Evolutionary conservation across 2,113 vertebrate genomes (phyloP).

Genomic region (Petroica traversi): DNA sequence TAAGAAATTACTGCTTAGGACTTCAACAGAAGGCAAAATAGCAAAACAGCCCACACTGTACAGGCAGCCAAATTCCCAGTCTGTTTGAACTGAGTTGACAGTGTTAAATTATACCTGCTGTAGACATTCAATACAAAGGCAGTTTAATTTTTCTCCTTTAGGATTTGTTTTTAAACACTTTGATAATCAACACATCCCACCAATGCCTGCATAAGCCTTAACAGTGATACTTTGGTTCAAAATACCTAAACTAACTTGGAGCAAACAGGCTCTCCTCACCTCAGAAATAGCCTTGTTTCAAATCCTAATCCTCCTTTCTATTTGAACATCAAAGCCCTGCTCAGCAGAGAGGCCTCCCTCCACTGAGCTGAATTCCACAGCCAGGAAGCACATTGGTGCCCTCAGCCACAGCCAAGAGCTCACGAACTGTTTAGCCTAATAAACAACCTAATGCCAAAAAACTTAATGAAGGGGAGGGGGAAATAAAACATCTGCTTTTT

Average conservation of each 20-base stretch:
- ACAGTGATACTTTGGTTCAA: neutral
- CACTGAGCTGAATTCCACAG: neutral
- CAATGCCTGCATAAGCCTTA: neutral
- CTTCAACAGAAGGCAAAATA: slow-evolving; percentile 23
- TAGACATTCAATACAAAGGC: neutral
- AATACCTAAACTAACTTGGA: neutral
- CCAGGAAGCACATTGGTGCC: neutral
- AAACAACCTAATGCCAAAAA: neutral
- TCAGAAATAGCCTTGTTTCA: neutral
- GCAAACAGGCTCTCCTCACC: neutral
- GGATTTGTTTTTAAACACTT: slow-evolving; percentile 5
- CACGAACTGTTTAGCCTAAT: neutral
- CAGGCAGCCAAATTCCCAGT: slow-evolving; percentile 12
- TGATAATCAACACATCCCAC: neutral
- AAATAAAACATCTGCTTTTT: neutral
- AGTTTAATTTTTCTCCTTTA: neutral
- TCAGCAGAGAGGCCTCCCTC: neutral
- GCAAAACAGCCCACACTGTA: neutral
- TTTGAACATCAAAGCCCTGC: neutral
- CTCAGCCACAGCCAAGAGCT: neutral
- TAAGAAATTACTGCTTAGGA: slow-evolving; percentile 30
- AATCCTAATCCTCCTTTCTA: neutral
- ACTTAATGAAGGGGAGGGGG: neutral
- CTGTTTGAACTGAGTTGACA: neutral
- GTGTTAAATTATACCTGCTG: slow-evolving; percentile 42